A percentile compares a stretch with the other conserved stretches of the same genome.
These are phyloP conservation scores for Nyleta sp. DNA, from an alignment of 2,888 invertebrate genomes.

Conservation along the genomic window DNA sequence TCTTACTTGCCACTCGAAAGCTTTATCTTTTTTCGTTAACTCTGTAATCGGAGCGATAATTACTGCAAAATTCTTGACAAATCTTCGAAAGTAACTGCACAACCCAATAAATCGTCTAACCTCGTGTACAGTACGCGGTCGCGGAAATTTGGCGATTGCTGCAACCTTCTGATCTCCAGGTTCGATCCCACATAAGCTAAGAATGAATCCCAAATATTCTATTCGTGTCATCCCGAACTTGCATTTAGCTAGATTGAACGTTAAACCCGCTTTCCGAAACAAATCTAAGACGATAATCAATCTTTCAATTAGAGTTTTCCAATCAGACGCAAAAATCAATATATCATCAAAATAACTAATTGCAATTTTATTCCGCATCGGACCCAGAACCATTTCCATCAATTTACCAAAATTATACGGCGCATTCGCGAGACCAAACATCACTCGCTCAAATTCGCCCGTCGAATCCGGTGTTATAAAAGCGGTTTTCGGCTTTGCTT, in stretches of 20 bases:
- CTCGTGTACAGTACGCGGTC: conserved; percentile 31
- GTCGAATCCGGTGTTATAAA: conserved; percentile 34
- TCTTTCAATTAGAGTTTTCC: conserved; percentile 15
- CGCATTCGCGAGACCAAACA: conserved; percentile 29
- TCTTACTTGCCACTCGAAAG: no score
- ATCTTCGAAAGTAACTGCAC: conserved; percentile 46
- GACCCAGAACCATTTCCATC: neutral
- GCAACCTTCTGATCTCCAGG: neutral
- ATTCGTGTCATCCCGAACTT: neutral
- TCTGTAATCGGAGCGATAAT: neutral
- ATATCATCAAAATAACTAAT: conserved; percentile 13
- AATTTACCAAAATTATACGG: neutral
- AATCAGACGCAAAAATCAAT: neutral
- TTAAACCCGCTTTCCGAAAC: neutral
- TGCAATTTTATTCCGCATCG: neutral
- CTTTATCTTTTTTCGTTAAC: no score
- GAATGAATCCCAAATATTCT: neutral
- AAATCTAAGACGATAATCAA: neutral
- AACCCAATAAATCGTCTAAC: conserved; percentile 41
- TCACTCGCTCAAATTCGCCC: conserved; percentile 45
- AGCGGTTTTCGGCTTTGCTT: conserved; percentile 52
- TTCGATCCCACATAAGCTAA: neutral
- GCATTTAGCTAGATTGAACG: neutral
- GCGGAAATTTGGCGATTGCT: neutral
- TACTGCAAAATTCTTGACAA: conserved; percentile 3